Conservation (phyloP, 2,797 vertebrate species). For the Caiman crocodilus region DNA sequence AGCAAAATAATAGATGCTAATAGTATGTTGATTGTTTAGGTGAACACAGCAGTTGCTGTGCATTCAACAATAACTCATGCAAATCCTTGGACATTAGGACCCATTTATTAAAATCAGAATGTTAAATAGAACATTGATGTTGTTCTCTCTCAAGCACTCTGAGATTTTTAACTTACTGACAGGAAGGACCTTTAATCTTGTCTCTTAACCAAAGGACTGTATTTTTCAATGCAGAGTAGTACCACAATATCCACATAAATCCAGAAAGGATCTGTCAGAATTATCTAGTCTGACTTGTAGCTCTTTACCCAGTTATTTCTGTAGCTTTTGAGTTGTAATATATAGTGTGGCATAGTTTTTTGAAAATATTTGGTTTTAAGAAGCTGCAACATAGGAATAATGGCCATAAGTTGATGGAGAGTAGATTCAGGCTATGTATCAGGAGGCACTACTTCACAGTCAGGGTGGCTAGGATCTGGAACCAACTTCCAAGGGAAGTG, state of each 20-base stretch:
- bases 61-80: background rate
- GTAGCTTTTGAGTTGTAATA: background rate
- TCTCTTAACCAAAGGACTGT: background rate
- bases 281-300: background rate
- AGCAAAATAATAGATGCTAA: slow-evolving; percentile 5
- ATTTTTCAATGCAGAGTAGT: background rate
- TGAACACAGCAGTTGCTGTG: slow-evolving; percentile 38
- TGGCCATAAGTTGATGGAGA: no score
- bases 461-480: no score
- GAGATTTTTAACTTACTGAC: background rate
- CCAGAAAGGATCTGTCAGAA: background rate
- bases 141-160: background rate
- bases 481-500: no score
- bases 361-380: background rate
- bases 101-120: background rate
- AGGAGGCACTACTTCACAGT: no score
- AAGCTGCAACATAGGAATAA: background rate
- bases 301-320: background rate
- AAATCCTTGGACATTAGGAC: slow-evolving; percentile 8
- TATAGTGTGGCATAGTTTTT: background rate
- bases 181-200: background rate
- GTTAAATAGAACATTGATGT: background rate
- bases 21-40: slow-evolving; percentile 31
- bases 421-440: no score
- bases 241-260: accelerated